A percentile compares a stretch with the other conserved stretches of the same genome.
These are phyloP conservation scores for Hypocryptadius cinnamomeus DNA, from an alignment of 2,113 vertebrate species.

Conservation along the genomic window DNA sequence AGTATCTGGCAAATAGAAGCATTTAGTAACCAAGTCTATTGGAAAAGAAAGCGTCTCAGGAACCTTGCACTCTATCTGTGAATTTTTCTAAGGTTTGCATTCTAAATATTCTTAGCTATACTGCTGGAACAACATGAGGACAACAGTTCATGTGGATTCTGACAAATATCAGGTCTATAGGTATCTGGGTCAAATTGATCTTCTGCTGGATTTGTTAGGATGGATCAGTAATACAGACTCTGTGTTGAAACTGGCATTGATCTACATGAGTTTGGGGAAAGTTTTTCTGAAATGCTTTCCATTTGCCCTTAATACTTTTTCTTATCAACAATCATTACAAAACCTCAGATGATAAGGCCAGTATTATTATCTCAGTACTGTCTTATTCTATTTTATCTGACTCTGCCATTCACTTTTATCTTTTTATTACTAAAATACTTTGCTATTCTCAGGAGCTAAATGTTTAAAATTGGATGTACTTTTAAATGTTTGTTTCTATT, in stretches of 20 bases:
- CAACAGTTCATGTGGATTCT: neutral
- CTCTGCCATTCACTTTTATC: neutral
- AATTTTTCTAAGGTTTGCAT: neutral
- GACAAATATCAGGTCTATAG: neutral
- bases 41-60: neutral
- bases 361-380: neutral
- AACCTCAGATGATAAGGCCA: neutral
- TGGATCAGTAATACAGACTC: neutral
- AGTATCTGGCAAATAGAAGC: neutral
- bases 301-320: neutral
- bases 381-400: neutral
- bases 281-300: neutral
- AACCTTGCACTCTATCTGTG: neutral
- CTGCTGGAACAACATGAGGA: neutral
- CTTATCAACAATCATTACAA: neutral
- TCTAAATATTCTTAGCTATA: neutral
- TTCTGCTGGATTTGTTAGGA: neutral
- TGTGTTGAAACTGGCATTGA: neutral
- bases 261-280: neutral
- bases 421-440: neutral
- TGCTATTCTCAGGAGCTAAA: neutral
- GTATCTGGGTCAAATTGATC: neutral
- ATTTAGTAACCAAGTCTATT: neutral
- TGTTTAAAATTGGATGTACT: neutral
- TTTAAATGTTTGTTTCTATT: neutral